Evolutionary conservation across 2,797 vertebrate genomes (phyloP).

Genomic region (Acanthornis magna): DNA sequence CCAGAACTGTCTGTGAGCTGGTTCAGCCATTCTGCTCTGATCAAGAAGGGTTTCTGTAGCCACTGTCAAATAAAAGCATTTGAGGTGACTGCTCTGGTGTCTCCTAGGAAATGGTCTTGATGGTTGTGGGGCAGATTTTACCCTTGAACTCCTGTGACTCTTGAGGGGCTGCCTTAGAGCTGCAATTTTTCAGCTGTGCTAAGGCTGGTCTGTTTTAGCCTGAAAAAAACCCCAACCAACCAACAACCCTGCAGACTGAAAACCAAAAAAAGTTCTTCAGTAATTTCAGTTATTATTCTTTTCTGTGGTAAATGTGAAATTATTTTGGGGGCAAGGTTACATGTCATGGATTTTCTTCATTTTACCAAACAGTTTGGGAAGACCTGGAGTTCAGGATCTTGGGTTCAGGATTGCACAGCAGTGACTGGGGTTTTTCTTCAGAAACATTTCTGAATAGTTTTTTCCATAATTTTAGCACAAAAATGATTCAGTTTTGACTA

Average conservation of each 20-base stretch:
- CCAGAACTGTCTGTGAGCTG: not conserved
- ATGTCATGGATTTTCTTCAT: not conserved
- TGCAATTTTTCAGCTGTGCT: not conserved
- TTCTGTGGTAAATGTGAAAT: not conserved
- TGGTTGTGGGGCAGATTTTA: not conserved
- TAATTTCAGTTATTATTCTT: not conserved
- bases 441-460: not conserved
- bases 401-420: not conserved
- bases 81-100: not conserved
- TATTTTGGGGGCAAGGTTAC: not conserved
- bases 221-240: not conserved
- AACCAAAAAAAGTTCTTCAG: not conserved
- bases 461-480: not conserved
- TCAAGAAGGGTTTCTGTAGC: not conserved
- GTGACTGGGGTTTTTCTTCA: not conserved
- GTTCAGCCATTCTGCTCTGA: not conserved
- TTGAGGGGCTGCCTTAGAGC: not conserved
- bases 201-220: not conserved
- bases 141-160: not conserved
- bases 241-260: not conserved
- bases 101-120: not conserved
- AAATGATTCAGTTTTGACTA: not conserved
- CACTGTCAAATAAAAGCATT: not conserved
- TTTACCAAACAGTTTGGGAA: not conserved
- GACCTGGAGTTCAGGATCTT: not conserved